These are phyloP conservation scores for Pagetopsis macropterus DNA, from an alignment of 2,797 vertebrate genomes.

Conservation along the genomic window DNA sequence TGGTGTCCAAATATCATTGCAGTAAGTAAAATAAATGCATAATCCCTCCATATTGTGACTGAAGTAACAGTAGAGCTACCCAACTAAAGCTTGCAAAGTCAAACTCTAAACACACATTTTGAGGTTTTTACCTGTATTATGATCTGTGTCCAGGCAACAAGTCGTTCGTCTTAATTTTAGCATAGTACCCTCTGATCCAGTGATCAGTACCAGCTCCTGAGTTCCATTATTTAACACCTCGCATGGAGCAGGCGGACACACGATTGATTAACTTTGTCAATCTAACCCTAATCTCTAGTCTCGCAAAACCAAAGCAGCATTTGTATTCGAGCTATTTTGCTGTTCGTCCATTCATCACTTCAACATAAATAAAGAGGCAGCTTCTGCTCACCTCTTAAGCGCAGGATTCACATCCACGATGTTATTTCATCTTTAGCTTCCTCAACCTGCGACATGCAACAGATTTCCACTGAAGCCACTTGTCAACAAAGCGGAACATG, in stretches of 20 bases:
- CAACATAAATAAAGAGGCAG: background rate
- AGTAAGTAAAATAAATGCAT: background rate
- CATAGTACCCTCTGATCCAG: slow-evolving; percentile 28
- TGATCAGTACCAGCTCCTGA: slow-evolving; percentile 53
- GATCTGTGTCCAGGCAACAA: slow-evolving; percentile 4
- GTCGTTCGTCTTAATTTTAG: background rate
- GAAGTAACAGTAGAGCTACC: background rate
- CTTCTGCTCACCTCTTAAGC: slow-evolving; percentile 25
- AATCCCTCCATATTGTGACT: background rate
- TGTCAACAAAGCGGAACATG: background rate
- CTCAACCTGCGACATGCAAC: slow-evolving; percentile 11
- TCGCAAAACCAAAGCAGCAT: background rate
- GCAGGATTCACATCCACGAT: slow-evolving; percentile 1
- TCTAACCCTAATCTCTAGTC: slow-evolving; percentile 1
- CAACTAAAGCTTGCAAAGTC: background rate
- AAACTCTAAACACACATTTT: background rate
- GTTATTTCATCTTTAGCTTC: background rate
- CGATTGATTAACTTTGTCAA: slow-evolving; percentile 21
- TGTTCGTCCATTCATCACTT: background rate
- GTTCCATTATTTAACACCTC: slow-evolving; percentile 44
- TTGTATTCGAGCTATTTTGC: background rate
- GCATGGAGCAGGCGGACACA: background rate
- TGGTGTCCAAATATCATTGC: background rate
- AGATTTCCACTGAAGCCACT: background rate
- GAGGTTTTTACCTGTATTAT: slow-evolving; percentile 1